phyloP scores from a whole-genome alignment of 2,113 vertebrate species.

The Chaetops frenatus region DNA sequence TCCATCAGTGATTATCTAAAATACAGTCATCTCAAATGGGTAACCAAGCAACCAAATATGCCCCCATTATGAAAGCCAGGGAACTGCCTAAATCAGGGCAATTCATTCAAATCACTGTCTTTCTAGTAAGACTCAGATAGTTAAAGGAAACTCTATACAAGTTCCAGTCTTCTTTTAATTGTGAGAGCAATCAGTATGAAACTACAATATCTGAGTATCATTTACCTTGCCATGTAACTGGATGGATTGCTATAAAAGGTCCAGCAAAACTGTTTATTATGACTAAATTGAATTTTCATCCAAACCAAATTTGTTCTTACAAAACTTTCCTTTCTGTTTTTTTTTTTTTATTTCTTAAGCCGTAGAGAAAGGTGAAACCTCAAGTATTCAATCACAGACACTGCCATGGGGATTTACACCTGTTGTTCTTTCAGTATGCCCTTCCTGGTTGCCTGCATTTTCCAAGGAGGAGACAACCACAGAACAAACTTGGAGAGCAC shows the following conservation, averaged over 20 bases:
- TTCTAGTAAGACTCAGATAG: background rate
- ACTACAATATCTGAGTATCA: background rate
- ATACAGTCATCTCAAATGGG: background rate
- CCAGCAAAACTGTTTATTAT: background rate
- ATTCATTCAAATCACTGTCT: background rate
- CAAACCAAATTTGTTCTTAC: background rate
- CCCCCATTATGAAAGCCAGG: background rate
- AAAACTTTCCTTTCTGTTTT: background rate
- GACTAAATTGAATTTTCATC: background rate
- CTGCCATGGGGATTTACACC: background rate
- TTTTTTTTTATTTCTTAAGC: background rate
- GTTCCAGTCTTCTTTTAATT: background rate
- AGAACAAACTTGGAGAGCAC: background rate
- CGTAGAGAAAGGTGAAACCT: background rate
- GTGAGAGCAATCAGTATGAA: background rate
- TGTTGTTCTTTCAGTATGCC: background rate
- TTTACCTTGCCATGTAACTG: background rate
- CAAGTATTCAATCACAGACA: background rate
- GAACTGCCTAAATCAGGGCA: background rate
- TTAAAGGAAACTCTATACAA: background rate
- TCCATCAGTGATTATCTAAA: slow-evolving; percentile 25
- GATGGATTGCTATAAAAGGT: background rate
- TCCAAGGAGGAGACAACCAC: background rate
- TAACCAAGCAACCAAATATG: slow-evolving; percentile 42
- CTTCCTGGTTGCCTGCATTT: background rate